Percentiles rank a stretch among this genome's conserved stretches.
phyloP scores from a whole-genome alignment of 1,140 invertebrate species.

The Hycleus phaleratus region DNA sequence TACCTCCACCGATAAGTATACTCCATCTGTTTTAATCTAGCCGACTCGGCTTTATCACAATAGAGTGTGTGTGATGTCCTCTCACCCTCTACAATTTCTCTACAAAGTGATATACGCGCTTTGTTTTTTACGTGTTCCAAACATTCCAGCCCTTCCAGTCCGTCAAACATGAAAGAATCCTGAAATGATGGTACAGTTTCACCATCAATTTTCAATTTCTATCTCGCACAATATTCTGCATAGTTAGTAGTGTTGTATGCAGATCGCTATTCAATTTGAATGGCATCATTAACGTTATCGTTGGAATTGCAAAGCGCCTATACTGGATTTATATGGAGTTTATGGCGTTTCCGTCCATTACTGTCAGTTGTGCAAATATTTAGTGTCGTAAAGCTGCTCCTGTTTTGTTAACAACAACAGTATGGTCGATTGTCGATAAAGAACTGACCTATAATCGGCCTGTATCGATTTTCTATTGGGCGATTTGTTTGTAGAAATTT shows the following conservation, averaged over 20 bases:
- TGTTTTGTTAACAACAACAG: constrained; percentile 6
- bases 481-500: no score
- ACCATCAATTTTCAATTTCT: not conserved
- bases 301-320: constrained; percentile 13
- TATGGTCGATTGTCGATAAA: constrained; percentile 10
- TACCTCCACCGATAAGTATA: no score
- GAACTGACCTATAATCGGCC: constrained; percentile 2
- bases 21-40: no score
- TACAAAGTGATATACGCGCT: not conserved
- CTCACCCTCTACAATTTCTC: no score
- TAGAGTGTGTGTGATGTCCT: no score
- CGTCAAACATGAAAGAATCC: not conserved
- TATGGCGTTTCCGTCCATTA: constrained; percentile 15
- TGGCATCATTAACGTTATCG: constrained; percentile 15
- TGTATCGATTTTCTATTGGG: no score
- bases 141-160: constrained; percentile 2
- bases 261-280: constrained; percentile 15
- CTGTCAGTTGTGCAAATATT: constrained; percentile 14
- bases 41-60: no score
- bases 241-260: not conserved
- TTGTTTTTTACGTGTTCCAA: not conserved
- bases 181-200: no score
- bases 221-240: not conserved
- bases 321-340: constrained; percentile 13
- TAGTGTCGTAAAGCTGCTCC: constrained; percentile 14